Evolutionary conservation across 2,888 invertebrate species (phyloP), one percentile per base, ranked within the genome.

Genomic region (Steinernema scapterisci): DNA sequence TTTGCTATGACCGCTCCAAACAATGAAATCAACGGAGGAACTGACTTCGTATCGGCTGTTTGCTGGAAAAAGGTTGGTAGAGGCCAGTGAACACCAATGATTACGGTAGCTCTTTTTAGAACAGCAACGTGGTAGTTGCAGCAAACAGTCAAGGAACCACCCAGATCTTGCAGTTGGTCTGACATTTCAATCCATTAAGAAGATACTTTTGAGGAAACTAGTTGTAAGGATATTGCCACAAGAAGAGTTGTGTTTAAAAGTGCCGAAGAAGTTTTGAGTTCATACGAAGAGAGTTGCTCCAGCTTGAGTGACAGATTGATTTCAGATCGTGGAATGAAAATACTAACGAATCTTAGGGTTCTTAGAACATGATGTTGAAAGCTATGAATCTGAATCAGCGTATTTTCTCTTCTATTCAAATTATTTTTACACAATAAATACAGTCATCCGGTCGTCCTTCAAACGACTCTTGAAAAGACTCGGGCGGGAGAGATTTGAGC

Each of bases 101-200:
- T 7, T 31, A 44, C 1, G 51, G 25, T 21, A 52, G 31, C 19
- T 73, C 54, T 70, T 84, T 88, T 27, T 82, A 93, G 88, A 91
- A 92, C 82, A 92, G 93, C 27, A 93, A 93, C 88, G 93, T 94
- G 77, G 92, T 95, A 31, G 92, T 95, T 19, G 95, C 95, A 63
- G 95, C 95, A 73, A 95, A 95, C 89, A 95, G 94, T 88, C 94
- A 95, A 89, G 95, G 95, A 72, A 92, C 93, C 82, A 94, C 95
- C 84, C 95, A 95, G 89, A 92, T 80, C 13, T 73, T 80, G 11
- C 75, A 80, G 27, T 46, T 80, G 38, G 25, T 71, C 45, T 77
- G 27, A 77, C 13, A n/a, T n/a, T 11, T 38, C 38, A 0, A 23
- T 25, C 25, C 48, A 7, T 16, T 9, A 38, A 38, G 38, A 38